A percentile compares a stretch with the other conserved stretches of the same genome.
Evolutionary conservation across 2,113 vertebrate species (phyloP).

Genomic region (Peromyscus leucopus): DNA sequence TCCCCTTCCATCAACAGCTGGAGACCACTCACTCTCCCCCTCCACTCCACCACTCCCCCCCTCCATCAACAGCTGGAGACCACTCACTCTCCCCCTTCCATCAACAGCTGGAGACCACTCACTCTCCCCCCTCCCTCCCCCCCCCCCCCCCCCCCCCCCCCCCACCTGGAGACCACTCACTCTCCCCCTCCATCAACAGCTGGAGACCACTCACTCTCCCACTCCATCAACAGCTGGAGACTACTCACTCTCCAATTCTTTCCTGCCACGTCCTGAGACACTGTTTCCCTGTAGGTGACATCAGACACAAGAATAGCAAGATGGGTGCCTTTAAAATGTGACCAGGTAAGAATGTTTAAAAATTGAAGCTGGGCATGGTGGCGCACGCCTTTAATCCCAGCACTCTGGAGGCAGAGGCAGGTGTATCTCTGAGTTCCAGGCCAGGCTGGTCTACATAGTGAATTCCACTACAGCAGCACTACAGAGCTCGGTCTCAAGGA

Average conservation of each 20-base stretch:
- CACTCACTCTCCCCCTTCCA: accelerated
- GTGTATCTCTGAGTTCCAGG: too few relatives aligned
- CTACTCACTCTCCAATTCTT: accelerated
- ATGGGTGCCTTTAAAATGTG: not conserved
- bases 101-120: not conserved
- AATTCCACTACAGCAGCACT: too few relatives aligned
- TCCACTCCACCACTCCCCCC: accelerated
- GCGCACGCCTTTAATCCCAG: too few relatives aligned
- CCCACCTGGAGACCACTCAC: too few relatives aligned
- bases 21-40: not conserved
- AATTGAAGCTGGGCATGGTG: not conserved
- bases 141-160: accelerated
- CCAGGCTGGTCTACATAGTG: too few relatives aligned
- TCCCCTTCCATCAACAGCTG: not conserved
- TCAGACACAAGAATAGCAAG: accelerated
- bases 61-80: too few relatives aligned
- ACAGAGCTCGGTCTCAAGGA: too few relatives aligned
- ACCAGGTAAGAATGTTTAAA: not conserved
- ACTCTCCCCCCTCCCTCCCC: accelerated
- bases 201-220: not conserved
- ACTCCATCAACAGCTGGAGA: too few relatives aligned
- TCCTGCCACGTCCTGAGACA: not conserved
- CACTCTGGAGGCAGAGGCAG: too few relatives aligned
- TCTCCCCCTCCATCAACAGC: not conserved
- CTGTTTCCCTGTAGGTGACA: not conserved